Evolutionary conservation across 2,113 vertebrate species (phyloP).

Genomic region (Grammomys surdaster): DNA sequence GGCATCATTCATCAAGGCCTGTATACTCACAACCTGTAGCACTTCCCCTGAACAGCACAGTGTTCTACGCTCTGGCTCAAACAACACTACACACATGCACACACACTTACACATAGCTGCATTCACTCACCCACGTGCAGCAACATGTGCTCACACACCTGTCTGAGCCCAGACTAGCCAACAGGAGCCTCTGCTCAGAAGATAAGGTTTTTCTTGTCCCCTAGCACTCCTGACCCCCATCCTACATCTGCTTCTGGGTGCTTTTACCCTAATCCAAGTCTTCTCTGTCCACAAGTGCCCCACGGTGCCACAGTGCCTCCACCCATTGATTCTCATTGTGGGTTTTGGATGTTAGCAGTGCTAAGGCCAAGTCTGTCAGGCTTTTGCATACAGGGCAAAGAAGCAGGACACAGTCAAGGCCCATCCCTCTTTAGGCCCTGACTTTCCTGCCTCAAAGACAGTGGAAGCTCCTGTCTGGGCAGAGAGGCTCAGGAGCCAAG

Average conservation of each 20-base stretch:
- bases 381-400: not conserved
- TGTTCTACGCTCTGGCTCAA: accelerated
- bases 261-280: not conserved
- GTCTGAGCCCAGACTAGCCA: not conserved
- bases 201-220: too few species aligned
- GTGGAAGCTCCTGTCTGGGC: not conserved
- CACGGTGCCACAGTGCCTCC: too few species aligned
- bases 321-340: not conserved
- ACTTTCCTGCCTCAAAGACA: not conserved
- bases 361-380: not conserved
- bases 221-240: not conserved
- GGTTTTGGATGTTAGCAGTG: not conserved
- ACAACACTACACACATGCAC: not conserved
- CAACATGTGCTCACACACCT: not conserved
- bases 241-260: not conserved
- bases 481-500: not conserved
- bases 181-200: not conserved
- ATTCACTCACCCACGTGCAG: too few species aligned
- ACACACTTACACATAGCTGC: not conserved
- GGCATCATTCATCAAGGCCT: not conserved
- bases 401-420: not conserved
- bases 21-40: too few species aligned
- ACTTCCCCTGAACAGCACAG: not conserved
- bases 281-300: not conserved
- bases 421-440: not conserved